A percentile compares a stretch with the other conserved stretches of the same genome.
Conservation (phyloP, 2,797 vertebrate genomes). For the Otolemur crassicaudatus region DNA sequence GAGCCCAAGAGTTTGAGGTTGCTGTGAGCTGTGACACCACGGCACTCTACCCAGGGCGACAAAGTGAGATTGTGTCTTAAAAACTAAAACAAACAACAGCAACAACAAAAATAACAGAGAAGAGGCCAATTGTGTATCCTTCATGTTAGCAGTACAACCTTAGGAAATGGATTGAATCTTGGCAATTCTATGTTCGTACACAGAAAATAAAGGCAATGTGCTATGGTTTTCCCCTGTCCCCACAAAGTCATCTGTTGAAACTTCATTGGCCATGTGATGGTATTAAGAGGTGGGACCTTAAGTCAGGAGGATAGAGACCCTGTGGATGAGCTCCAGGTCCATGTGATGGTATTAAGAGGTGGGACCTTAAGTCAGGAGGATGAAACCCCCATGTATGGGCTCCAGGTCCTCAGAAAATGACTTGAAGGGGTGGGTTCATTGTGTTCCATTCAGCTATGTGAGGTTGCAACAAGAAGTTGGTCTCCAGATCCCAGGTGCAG, state of each 20-base stretch:
- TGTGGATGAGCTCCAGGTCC: background rate
- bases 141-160: background rate
- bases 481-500: background rate
- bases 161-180: background rate
- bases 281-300: background rate
- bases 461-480: background rate
- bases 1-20: too few species aligned
- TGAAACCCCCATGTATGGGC: background rate
- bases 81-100: too few species aligned
- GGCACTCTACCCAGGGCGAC: too few species aligned
- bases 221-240: background rate
- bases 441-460: background rate
- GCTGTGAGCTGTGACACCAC: too few species aligned
- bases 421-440: too few species aligned
- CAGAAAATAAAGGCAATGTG: background rate
- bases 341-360: background rate
- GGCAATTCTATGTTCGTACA: background rate
- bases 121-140: background rate
- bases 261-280: background rate
- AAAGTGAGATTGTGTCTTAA: too few species aligned
- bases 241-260: background rate
- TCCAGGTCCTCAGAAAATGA: background rate
- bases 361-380: background rate
- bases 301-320: background rate
- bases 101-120: background rate